Base-by-base conservation (phyloP, 2,888 invertebrate species). In the Malachius bipustulatus region DNA sequence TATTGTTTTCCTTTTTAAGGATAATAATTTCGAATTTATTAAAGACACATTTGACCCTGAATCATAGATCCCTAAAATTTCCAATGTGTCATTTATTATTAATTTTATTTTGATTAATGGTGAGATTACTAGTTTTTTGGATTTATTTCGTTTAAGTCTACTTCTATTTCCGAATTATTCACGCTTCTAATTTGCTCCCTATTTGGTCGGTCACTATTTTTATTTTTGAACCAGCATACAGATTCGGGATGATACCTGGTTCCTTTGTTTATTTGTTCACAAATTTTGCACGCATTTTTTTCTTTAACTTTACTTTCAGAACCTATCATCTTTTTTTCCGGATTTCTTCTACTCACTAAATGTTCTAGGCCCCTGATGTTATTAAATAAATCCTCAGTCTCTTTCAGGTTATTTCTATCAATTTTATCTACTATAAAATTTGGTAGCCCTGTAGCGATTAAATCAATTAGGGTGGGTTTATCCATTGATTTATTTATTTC, bases 391-490 rank as follows among this genome's bases (percentile, higher is more conserved):
- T 32, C 32, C 14, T 4, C 2, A 8, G 4, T 30, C 6, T 32
- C 11, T 9, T 3, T 2, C 4, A 32, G 6, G 10, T 2, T 4
- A 8, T 32, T 24, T 32, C 10, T 24, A 16, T 32, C 10, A 2
- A 32, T 32, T 32, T 9, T 32, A 34, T 51, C 46, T 16, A 37
- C 28, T 32, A 54, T 34, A 34, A 39, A 48, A 29, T 47, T 43
- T 41, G 54, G 52, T 39, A 57, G 39, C 14, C 51, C 53, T 8
- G 35, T 35, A 33, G 49, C 52, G 30, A 55, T 53, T 4, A 55
- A 35, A 40, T 52, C 47, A 31, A 55, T 48, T 26, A 52, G 15
- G 4, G 49, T 45, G 27, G 40, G 29, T 28, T 14, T 34, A 39
- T 50, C 47, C 4, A 48, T 47, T 30, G 38, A 30, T 39, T 46